Evolutionary conservation across 2,113 vertebrate genomes (phyloP), one percentile per base, ranked within the genome.

Genomic region (Cettia cetti): DNA sequence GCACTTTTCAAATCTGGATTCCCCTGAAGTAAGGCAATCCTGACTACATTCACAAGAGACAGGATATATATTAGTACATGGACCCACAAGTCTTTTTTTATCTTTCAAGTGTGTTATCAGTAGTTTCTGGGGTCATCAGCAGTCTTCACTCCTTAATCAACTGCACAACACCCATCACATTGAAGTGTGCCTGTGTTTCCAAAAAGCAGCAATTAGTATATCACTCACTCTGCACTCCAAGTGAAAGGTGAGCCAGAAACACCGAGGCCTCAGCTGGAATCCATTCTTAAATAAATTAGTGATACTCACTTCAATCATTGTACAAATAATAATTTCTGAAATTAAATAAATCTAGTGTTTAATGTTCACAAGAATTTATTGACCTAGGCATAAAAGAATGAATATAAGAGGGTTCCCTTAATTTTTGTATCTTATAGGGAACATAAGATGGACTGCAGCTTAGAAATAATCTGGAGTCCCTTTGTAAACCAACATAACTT

Each of bases 181-280:
- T 2, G 0, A 76, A n/a, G 7, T 18, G 74, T 16, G 8, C 17
- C 53, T 65, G 35, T 0, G 0, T 54, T 70, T 74, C 63, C 44
- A 80, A 39, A 79, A 74, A 83, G 31, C 71, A 56, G 11, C 27
- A 79, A 40, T 44, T 39, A 28, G 20, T 64, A 20, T 49, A 37
- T 65, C 59, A 82, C 37, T 80, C 75, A 64, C 31, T 82, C 33
- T 74, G 42, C 13, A 35, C 45, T 63, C 19, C 33, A 57, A 15
- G 16, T 59, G 3, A 5, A 77, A 68, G 82, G 60, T 71, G 44
- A 88, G 63, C 33, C 33, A 68, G 57, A 6, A 72, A 24, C 53
- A 26, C n/a, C 18, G 24, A 30, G 20, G 57, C 10, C 30, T 81
- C 54, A 40, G 1, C 15, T 45, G n/a, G 40, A 91, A 86, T 4